A percentile compares a stretch with the other conserved stretches of the same genome.
Conservation (phyloP, 1,140 invertebrate species). For the Heliconius eleuchia region DNA sequence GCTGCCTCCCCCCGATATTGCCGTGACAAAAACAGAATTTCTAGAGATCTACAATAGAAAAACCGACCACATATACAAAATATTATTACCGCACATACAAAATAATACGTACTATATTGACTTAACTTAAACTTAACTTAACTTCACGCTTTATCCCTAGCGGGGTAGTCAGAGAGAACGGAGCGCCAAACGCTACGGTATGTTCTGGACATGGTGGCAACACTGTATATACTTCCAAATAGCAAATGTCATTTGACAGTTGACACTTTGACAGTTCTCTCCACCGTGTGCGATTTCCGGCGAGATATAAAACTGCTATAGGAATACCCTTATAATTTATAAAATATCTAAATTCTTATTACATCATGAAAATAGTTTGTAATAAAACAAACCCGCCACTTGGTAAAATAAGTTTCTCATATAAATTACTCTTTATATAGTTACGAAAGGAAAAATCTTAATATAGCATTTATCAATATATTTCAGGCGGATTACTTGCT, state of each 20-base stretch:
- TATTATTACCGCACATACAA: too few species aligned
- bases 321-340: slow-evolving; percentile 27
- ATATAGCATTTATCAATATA: slow-evolving; percentile 50
- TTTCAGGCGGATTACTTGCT: slow-evolving; percentile 74
- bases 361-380: slow-evolving; percentile 72
- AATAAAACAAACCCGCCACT: slow-evolving; percentile 72
- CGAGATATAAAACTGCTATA: slow-evolving; percentile 25
- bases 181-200: too few species aligned
- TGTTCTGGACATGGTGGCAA: not conserved
- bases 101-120: too few species aligned
- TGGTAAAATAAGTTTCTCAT: slow-evolving; percentile 51
- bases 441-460: slow-evolving; percentile 23
- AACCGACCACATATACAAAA: too few species aligned
- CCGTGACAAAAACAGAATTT: too few species aligned
- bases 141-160: too few species aligned
- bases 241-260: slow-evolving; percentile 28
- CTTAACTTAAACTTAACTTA: too few species aligned
- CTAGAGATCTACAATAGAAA: too few species aligned
- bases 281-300: slow-evolving; percentile 44
- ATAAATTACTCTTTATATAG: slow-evolving; percentile 24
- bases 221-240: not conserved
- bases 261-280: slow-evolving; percentile 34
- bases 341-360: slow-evolving; percentile 28
- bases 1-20: too few species aligned
- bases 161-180: too few species aligned